Percentiles rank a stretch among this genome's conserved stretches.
phyloP scores from a whole-genome alignment of 1,140 invertebrate species.

The Papilio machaon region DNA sequence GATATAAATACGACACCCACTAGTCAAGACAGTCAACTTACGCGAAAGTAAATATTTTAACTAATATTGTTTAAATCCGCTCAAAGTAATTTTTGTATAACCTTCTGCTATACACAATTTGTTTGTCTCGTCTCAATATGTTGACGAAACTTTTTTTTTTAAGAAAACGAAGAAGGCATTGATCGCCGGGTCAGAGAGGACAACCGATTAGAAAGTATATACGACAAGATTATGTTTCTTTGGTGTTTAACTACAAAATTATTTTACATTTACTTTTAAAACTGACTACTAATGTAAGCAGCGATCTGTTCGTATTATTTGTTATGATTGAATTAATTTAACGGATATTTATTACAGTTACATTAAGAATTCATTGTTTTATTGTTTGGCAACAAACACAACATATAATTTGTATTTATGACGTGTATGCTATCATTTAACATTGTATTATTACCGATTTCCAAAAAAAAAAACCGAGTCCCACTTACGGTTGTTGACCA shows the following conservation, averaged over 20 bases:
- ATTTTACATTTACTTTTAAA: background rate
- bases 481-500: constrained; percentile 51
- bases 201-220: constrained; percentile 30
- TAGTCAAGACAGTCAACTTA: background rate
- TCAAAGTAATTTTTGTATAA: constrained; percentile 3
- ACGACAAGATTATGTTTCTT: background rate
- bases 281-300: background rate
- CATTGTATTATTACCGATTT: constrained; percentile 14
- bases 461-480: constrained; percentile 39
- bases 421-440: background rate
- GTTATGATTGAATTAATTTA: background rate
- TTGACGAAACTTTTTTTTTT: background rate
- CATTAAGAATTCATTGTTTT: background rate
- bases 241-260: constrained; percentile 34
- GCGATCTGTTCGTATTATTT: background rate
- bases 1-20: background rate
- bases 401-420: background rate
- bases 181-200: constrained; percentile 30
- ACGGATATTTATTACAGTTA: background rate
- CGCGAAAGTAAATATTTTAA: background rate
- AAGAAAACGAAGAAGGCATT: constrained; percentile 19
- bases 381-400: background rate
- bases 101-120: constrained; percentile 2
- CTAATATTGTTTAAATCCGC: background rate
- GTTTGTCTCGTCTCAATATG: constrained; percentile 10